Evolutionary conservation across 2,113 vertebrate genomes (phyloP).

Genomic region (Lagopus muta): DNA sequence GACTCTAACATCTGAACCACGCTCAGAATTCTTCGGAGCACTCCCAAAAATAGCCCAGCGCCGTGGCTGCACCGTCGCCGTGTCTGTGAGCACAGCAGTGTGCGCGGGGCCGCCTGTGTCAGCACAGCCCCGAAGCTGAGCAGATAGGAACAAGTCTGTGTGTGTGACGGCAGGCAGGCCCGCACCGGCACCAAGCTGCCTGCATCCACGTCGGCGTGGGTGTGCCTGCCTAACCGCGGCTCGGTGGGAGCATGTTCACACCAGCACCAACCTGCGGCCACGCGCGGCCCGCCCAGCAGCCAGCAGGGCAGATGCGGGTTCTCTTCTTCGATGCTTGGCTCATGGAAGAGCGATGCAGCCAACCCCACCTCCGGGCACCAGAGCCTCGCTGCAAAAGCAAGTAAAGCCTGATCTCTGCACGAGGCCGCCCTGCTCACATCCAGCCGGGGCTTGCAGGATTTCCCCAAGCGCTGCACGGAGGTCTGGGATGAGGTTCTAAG

Average conservation of each 20-base stretch:
- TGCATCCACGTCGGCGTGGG: background rate
- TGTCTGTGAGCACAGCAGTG: background rate
- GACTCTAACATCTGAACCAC: constrained; percentile 78
- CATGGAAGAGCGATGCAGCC: background rate
- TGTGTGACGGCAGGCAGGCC: background rate
- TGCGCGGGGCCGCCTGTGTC: background rate
- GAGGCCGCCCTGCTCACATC: background rate
- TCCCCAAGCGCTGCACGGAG: background rate
- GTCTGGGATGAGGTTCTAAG: background rate
- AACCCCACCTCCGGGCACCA: background rate
- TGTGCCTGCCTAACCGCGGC: background rate
- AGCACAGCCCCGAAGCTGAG: background rate
- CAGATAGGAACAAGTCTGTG: background rate
- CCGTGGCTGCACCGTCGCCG: background rate
- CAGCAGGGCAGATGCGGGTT: background rate
- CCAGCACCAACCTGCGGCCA: background rate
- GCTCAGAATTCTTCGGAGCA: constrained; percentile 75
- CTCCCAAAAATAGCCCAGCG: constrained; percentile 79
- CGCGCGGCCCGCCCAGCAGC: background rate
- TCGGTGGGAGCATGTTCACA: background rate
- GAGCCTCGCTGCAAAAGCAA: background rate
- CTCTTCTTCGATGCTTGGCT: background rate
- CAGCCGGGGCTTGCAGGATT: background rate
- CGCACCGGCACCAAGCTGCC: background rate
- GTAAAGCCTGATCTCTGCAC: background rate